A percentile compares a stretch with the other conserved stretches of the same genome.
Evolutionary conservation across 2,113 vertebrate species (phyloP).

Genomic region (Symphodus melops): DNA sequence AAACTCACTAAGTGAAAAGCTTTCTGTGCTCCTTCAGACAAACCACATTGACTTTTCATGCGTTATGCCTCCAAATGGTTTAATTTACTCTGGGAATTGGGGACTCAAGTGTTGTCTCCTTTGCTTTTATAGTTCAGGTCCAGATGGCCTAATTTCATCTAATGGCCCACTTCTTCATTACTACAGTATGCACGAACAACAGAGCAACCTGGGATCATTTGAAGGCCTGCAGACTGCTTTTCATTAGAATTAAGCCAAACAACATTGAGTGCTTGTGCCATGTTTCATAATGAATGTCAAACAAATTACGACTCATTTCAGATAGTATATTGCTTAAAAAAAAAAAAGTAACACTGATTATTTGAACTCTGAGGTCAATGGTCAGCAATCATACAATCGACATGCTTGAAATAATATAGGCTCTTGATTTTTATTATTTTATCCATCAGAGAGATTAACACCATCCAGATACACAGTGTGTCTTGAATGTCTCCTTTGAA

Average conservation of each 20-base stretch:
- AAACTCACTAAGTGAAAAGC: not conserved
- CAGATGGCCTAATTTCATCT: not conserved
- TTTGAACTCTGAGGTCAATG: not conserved
- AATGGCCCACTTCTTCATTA: not conserved
- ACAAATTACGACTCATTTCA: too few relatives aligned
- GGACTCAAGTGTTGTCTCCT: not conserved
- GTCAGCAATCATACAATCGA: too few relatives aligned
- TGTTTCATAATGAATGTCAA: not conserved
- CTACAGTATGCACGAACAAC: not conserved
- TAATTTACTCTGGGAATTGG: constrained; percentile 7
- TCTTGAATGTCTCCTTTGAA: too few relatives aligned
- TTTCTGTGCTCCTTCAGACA: not conserved
- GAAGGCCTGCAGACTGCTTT: not conserved
- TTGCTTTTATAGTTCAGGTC: not conserved
- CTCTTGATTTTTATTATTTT: too few relatives aligned
- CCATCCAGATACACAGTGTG: too few relatives aligned
- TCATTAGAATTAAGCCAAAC: not conserved
- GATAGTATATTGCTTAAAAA: too few relatives aligned
- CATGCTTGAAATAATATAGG: too few relatives aligned
- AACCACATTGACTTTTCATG: constrained; percentile 2
- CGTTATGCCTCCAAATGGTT: not conserved
- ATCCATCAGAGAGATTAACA: too few relatives aligned
- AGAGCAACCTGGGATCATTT: not conserved
- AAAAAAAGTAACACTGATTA: too few relatives aligned
- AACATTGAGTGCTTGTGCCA: not conserved